Evolutionary conservation across 2,888 invertebrate genomes (phyloP).

Genomic region (Hydrotaea cyrtoneurina): DNA sequence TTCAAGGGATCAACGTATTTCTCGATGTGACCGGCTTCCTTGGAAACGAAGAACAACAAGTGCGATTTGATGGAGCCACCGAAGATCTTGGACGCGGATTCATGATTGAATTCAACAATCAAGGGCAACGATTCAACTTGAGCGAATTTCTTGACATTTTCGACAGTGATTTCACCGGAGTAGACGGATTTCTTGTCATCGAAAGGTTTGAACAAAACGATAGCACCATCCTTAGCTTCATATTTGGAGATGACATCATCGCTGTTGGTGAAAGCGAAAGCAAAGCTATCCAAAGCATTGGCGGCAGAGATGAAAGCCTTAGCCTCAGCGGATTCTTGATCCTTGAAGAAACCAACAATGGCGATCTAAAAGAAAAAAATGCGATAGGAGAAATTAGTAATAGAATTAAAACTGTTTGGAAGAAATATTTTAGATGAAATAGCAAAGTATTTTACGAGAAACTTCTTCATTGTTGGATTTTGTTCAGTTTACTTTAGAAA

Average conservation of each 20-base stretch:
- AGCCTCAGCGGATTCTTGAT: slow-evolving; percentile 89
- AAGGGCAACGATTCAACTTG: slow-evolving; percentile 91
- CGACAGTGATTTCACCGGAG: slow-evolving; percentile 86
- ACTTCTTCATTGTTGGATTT: no score
- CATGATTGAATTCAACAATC: slow-evolving; percentile 97
- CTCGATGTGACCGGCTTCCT: slow-evolving; percentile 92
- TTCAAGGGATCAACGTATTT: slow-evolving; percentile 89
- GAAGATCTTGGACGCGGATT: slow-evolving; percentile 98
- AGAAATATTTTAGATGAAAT: no score
- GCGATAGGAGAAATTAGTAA: background rate
- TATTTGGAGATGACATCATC: slow-evolving; percentile 90
- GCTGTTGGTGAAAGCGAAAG: slow-evolving; percentile 92
- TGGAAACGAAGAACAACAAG: slow-evolving; percentile 96
- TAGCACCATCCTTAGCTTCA: slow-evolving; percentile 88
- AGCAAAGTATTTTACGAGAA: no score
- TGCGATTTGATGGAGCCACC: slow-evolving; percentile 99
- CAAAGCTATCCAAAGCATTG: slow-evolving; percentile 90
- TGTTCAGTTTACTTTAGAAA: no score
- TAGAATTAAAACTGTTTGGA: no score
- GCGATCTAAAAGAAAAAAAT: slow-evolving; percentile 84
- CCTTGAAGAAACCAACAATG: slow-evolving; percentile 94
- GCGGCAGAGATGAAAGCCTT: slow-evolving; percentile 92
- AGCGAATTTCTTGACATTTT: slow-evolving; percentile 90
- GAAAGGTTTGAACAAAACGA: slow-evolving; percentile 96
- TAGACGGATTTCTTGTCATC: slow-evolving; percentile 91